Evolutionary conservation across 2,797 vertebrate species (phyloP).

Genomic region (Leptoclinus maculatus): DNA sequence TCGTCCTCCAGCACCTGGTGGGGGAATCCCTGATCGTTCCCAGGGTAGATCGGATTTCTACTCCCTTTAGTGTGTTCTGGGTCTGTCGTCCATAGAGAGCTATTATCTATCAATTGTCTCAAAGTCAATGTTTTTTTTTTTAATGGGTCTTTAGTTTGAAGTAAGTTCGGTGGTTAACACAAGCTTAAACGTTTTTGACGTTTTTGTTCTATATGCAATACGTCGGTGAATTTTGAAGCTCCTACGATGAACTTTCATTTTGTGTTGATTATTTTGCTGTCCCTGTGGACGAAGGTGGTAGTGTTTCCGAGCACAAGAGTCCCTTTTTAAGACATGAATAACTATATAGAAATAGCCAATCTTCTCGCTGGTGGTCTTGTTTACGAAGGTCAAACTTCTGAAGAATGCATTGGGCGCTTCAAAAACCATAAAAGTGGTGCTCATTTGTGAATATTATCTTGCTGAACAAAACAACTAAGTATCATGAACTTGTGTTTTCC

Average conservation of each 20-base stretch:
- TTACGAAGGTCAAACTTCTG: background rate
- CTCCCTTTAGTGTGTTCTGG: background rate
- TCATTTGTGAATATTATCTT: background rate
- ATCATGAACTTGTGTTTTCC: background rate
- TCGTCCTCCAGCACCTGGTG: background rate
- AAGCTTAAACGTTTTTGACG: background rate
- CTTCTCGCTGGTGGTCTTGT: no score
- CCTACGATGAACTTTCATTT: no score
- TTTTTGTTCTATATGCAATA: background rate
- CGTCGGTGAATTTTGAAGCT: background rate
- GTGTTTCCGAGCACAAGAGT: background rate
- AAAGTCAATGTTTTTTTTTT: background rate
- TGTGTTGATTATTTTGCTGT: background rate
- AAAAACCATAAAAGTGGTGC: background rate
- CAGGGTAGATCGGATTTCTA: background rate
- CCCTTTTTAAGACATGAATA: background rate
- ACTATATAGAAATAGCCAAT: no score
- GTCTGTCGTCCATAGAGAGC: slow-evolving; percentile 12
- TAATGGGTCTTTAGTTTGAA: background rate
- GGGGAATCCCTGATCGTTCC: background rate
- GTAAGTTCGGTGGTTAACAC: background rate
- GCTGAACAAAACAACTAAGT: background rate
- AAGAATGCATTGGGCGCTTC: background rate
- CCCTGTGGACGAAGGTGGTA: background rate
- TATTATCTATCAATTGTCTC: background rate